phyloP scores from a whole-genome alignment of 2,888 invertebrate genomes.

The Nomada ferruginata region DNA sequence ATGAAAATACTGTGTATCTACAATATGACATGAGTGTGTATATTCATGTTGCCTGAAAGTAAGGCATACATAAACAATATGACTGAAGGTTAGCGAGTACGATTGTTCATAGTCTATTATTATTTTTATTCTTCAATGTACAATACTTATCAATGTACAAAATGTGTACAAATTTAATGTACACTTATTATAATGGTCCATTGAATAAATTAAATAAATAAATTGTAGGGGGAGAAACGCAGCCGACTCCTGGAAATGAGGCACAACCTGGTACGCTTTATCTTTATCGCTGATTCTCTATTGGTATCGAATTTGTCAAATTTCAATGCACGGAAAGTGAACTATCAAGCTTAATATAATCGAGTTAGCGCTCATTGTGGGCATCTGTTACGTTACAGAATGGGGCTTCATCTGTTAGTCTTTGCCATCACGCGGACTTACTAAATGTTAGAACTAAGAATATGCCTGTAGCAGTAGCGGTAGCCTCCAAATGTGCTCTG shows the following conservation, averaged over 20 bases:
- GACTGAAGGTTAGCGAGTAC: slow-evolving; percentile 81
- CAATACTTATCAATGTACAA: not conserved
- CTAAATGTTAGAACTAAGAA: slow-evolving; percentile 53
- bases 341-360: slow-evolving; percentile 77
- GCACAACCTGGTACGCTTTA: slow-evolving; percentile 77
- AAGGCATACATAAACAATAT: slow-evolving; percentile 78
- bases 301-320: slow-evolving; percentile 28
- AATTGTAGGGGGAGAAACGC: slow-evolving; percentile 78
- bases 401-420: slow-evolving; percentile 79
- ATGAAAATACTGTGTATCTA: slow-evolving; percentile 63
- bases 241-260: slow-evolving; percentile 76
- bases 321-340: slow-evolving; percentile 66
- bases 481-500: slow-evolving; percentile 30
- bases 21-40: slow-evolving; percentile 69
- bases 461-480: slow-evolving; percentile 42
- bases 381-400: slow-evolving; percentile 80
- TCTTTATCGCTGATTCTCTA: slow-evolving; percentile 43
- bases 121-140: slow-evolving; percentile 6
- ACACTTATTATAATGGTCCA: slow-evolving; percentile 7
- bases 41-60: slow-evolving; percentile 79
- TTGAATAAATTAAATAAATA: slow-evolving; percentile 2
- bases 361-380: slow-evolving; percentile 77
- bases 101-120: slow-evolving; percentile 19
- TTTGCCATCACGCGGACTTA: slow-evolving; percentile 63
- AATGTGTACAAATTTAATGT: not conserved